These are phyloP conservation scores for Cepaea nemoralis DNA, from an alignment of 1,140 invertebrate genomes.

Conservation along the genomic window DNA sequence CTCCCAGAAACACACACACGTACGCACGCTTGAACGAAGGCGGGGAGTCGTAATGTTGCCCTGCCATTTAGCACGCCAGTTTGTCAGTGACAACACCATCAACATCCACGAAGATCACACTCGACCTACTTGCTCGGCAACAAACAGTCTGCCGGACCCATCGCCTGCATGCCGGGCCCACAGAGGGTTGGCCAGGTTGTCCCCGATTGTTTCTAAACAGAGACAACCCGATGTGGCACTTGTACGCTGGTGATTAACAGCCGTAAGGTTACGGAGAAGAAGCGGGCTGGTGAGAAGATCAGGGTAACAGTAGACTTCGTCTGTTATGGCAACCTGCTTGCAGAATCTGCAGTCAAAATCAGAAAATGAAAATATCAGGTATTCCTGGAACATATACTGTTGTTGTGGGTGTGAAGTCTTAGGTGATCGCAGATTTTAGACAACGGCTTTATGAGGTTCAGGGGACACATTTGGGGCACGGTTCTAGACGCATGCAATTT, in stretches of 20 bases:
- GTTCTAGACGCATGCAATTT: too few species aligned
- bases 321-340: constrained; percentile 46
- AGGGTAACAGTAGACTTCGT: constrained; percentile 68
- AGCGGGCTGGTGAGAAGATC: constrained; percentile 46
- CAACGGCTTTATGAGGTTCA: too few species aligned
- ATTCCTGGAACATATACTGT: too few species aligned
- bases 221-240: constrained; percentile 50
- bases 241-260: constrained; percentile 38
- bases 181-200: constrained; percentile 58
- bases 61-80: too few species aligned
- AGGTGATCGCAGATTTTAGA: too few species aligned
- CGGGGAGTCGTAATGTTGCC: too few species aligned
- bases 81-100: too few species aligned
- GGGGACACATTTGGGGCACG: too few species aligned
- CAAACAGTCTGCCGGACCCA: constrained; percentile 59
- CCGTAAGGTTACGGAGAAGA: not conserved
- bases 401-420: too few species aligned
- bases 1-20: not conserved
- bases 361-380: too few species aligned
- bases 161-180: constrained; percentile 60
- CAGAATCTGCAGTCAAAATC: constrained; percentile 54
- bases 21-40: too few species aligned
- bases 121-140: constrained; percentile 59
- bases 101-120: too few species aligned
- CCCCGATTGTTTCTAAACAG: constrained; percentile 60